Evolutionary conservation across 2,888 invertebrate species (phyloP), one percentile per base, ranked within the genome.

Genomic region (Drosophila incognita): DNA sequence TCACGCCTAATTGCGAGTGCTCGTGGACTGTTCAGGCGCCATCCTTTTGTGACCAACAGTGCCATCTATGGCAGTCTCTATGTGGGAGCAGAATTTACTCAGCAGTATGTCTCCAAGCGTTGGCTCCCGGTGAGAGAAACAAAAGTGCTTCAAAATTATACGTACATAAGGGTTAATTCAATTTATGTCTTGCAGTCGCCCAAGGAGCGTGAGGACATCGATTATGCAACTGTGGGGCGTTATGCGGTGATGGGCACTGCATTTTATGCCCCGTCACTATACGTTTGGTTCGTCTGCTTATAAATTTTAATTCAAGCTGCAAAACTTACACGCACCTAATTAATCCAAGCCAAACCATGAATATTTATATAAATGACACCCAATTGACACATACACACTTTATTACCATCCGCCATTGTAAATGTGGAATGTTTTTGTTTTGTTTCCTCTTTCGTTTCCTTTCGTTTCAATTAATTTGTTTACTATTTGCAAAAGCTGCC

Each of bases 21-120:
- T 53, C 86, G 86, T 35, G 68, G 68, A 3, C 74, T 94, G 18
- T 93, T 95, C 54, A 91, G 93, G 75, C 93, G 91, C 76, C 92
- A 94, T 73, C 95, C 95, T 0, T 93, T 95, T 35, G 70, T 94
- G 48, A 94, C 94, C 64, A 95, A 95, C 86, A 93, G 94, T 81
- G 91, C 95, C 4, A 94, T 97, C 40, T 97, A 97, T 92, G 97
- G 96, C 7, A 94, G 95, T 0, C 95, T 97, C 82, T 97, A 96
- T 91, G 95, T 96, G 0, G 96, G 96, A 6, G 97, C 97, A 0
- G 97, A 97, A 91, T 94, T 96, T 67, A 95, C 96, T 0, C 97
- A 97, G 91, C 97, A 97, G 93, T 95, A 95, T 11, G 93, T 96
- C 74, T 95, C 95, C 62, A 96, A 95, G 88, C 94, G 95, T 24